phyloP scores from a whole-genome alignment of 1,140 invertebrate genomes.

The Diuraphis noxia region DNA sequence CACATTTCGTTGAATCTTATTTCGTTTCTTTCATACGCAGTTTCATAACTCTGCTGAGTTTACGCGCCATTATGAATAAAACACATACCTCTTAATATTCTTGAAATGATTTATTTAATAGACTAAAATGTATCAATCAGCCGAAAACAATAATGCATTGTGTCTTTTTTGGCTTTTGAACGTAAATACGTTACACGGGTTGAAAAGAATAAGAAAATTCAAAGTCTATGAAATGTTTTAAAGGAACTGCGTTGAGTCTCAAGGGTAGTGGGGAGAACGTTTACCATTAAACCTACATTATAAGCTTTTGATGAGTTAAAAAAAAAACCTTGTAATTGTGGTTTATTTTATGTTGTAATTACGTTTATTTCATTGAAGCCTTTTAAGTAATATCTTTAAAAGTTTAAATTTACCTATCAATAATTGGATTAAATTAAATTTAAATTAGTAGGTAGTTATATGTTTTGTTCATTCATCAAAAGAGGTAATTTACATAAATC shows the following conservation, averaged over 20 bases:
- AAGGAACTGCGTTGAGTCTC: neutral
- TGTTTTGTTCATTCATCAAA: neutral
- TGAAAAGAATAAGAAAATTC: neutral
- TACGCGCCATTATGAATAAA: neutral
- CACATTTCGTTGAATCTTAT: neutral
- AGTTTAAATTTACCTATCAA: neutral
- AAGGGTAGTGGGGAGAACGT: neutral
- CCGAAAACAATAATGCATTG: neutral
- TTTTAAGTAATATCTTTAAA: neutral
- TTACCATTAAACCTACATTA: neutral
- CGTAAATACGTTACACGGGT: neutral
- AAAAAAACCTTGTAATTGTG: neutral
- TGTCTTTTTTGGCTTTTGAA: neutral
- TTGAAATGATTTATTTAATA: neutral
- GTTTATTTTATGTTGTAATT: slow-evolving; percentile 1
- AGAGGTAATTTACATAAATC: neutral
- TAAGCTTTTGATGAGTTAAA: neutral
- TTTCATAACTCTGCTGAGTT: neutral
- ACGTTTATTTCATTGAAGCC: neutral
- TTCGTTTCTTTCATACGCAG: neutral
- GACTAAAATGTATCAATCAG: neutral
- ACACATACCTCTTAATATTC: too few relatives aligned
- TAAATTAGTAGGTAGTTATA: neutral
- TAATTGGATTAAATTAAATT: neutral
- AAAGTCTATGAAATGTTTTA: neutral